Conservation (phyloP, 2,113 vertebrate species). For the Hippolais icterina region DNA sequence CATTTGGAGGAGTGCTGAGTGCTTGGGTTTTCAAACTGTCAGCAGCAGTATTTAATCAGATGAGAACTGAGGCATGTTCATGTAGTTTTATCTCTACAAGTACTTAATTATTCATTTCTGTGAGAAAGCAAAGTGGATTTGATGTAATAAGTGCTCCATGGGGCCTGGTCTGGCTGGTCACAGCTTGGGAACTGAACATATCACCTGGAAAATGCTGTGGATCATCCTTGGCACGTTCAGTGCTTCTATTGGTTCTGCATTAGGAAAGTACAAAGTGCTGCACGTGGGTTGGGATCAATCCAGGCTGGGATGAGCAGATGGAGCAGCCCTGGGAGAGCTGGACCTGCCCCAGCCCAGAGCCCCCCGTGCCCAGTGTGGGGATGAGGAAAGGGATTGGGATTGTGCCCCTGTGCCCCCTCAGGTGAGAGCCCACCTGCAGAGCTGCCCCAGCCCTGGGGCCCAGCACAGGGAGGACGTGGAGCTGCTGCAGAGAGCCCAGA, state of each 20-base stretch:
- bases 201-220: not conserved
- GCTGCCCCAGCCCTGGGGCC: not conserved
- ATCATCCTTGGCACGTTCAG: not conserved
- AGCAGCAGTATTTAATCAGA: not conserved
- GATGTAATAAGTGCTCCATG: not conserved
- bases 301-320: not conserved
- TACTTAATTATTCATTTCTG: not conserved
- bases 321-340: not conserved
- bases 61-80: not conserved
- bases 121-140: not conserved
- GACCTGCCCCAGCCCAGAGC: not conserved
- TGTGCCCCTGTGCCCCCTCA: not conserved
- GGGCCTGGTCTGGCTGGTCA: not conserved
- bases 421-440: not conserved
- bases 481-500: not conserved
- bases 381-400: not conserved
- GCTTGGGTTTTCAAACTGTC: not conserved
- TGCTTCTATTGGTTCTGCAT: not conserved
- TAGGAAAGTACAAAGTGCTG: not conserved
- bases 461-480: not conserved
- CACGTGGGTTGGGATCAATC: fast-evolving
- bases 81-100: not conserved
- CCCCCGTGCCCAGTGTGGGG: fast-evolving
- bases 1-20: not conserved
- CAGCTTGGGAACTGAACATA: not conserved